A percentile compares a stretch with the other conserved stretches of the same genome.
These are phyloP conservation scores for Podarcis lilfordi DNA, from an alignment of 2,797 vertebrate species.

Conservation along the genomic window DNA sequence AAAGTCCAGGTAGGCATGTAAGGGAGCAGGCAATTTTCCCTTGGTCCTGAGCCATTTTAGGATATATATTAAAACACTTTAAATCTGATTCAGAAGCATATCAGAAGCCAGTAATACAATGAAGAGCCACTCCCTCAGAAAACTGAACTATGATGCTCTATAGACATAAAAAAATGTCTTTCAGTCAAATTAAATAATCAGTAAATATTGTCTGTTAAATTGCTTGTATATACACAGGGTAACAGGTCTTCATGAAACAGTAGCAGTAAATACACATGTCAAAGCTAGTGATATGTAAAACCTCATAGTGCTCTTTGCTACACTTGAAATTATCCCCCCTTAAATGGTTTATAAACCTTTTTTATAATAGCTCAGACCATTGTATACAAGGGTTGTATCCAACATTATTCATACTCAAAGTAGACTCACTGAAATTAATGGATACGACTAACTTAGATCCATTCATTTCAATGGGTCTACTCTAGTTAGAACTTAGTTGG, in stretches of 20 bases:
- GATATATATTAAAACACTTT: too few species aligned
- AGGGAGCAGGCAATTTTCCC: too few species aligned
- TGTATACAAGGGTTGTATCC: not conserved
- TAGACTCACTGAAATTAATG: too few species aligned
- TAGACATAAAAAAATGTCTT: not conserved
- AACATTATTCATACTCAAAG: too few species aligned
- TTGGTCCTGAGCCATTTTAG: too few species aligned
- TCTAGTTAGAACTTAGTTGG: too few species aligned
- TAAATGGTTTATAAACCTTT: not conserved
- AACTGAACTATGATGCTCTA: not conserved
- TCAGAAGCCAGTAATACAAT: not conserved
- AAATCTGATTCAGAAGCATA: too few species aligned
- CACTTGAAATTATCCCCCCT: not conserved
- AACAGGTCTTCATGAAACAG: not conserved
- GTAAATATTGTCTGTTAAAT: not conserved
- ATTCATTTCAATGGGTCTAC: too few species aligned
- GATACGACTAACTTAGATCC: too few species aligned
- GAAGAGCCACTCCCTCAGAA: not conserved
- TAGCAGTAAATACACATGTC: not conserved
- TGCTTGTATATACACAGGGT: not conserved
- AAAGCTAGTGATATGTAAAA: not conserved
- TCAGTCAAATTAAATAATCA: not conserved
- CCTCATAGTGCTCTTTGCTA: not conserved
- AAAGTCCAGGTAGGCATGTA: too few species aligned
- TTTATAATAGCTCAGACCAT: not conserved